phyloP scores from a whole-genome alignment of 2,888 invertebrate species.

The Carterocephalus palaemon region DNA sequence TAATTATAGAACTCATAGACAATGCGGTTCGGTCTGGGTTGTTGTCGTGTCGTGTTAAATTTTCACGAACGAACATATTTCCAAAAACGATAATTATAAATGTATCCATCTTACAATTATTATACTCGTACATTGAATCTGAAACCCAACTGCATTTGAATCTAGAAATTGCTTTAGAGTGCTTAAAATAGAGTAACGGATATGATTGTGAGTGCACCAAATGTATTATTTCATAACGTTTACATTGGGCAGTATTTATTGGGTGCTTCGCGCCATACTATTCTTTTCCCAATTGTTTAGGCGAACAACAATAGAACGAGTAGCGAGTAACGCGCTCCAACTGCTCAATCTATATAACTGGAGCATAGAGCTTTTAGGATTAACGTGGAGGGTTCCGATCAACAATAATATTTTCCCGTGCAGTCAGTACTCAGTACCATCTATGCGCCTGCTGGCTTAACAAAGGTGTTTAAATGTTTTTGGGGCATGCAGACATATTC shows the following conservation, averaged over 20 bases:
- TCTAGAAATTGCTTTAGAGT: conserved; percentile 16
- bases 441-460: too few relatives aligned
- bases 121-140: neutral
- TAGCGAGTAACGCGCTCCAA: conserved; percentile 55
- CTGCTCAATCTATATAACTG: conserved; percentile 39
- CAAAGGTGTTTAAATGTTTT: neutral
- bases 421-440: too few relatives aligned
- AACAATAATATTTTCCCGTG: conserved; percentile 11
- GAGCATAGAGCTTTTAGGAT: conserved; percentile 5
- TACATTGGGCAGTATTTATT: conserved; percentile 57
- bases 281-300: conserved; percentile 59
- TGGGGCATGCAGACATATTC: too few relatives aligned
- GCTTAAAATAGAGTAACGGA: conserved; percentile 37
- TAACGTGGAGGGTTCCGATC: conserved; percentile 5
- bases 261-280: conserved; percentile 55
- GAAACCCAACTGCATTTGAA: conserved; percentile 4
- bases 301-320: conserved; percentile 58
- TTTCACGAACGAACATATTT: too few relatives aligned
- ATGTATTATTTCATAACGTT: conserved; percentile 68
- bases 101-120: too few relatives aligned
- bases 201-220: conserved; percentile 42
- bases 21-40: too few relatives aligned
- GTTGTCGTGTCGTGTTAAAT: too few relatives aligned
- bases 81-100: too few relatives aligned
- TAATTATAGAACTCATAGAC: too few relatives aligned